Base-by-base conservation (phyloP, 2,113 vertebrate species). In the Elgaria multicarinata region DNA sequence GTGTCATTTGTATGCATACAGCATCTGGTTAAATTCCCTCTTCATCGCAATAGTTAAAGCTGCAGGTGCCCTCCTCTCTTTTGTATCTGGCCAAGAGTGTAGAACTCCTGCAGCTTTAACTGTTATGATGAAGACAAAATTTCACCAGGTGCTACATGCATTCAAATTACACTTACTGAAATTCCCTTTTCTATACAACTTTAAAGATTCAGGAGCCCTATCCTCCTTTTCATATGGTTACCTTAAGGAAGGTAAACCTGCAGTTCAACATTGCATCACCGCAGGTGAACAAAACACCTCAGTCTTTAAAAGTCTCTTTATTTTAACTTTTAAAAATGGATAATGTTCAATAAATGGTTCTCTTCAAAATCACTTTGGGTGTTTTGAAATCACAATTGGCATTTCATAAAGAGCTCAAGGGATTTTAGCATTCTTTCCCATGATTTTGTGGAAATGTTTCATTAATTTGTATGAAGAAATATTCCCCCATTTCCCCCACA, bases 371-470 rank as follows among this genome's bases (percentile, higher is more conserved):
- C 28, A n/a, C 76, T 89, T 53, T 4, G 58, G 13, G 55, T 89
- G 1, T 12, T 90, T 92, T 85, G n/a, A 79, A 83, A 69, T 22
- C 3, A 13, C 36, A 94, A 39, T 3, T 42, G 6, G 14, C 39
- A 33, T 86, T 89, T 91, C 79, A 72, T 53, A 88, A 90, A 78
- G 10, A 81, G 72, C 80, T 92, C 6, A 16, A 10, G 90, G 16
- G 71, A 0, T 6, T 0, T 84, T 87, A 88, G 75, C 67, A 58
- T 2, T 81, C 62, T 93, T 91, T 87, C 58, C 90, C 92, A 95
- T 91, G 67, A 90, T 64, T 91, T 95, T 93, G 91, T 94, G 91
- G 91, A 95, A 96, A 95, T 92, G 64, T 95, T 97, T 96, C 84
- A 93, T 95, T 93, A 95, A 87, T 96, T 95, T 93, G 92, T 89